Percentiles rank a stretch among this genome's conserved stretches.
phyloP scores from a whole-genome alignment of 2,888 invertebrate species.

The Drosophila maculinotata region DNA sequence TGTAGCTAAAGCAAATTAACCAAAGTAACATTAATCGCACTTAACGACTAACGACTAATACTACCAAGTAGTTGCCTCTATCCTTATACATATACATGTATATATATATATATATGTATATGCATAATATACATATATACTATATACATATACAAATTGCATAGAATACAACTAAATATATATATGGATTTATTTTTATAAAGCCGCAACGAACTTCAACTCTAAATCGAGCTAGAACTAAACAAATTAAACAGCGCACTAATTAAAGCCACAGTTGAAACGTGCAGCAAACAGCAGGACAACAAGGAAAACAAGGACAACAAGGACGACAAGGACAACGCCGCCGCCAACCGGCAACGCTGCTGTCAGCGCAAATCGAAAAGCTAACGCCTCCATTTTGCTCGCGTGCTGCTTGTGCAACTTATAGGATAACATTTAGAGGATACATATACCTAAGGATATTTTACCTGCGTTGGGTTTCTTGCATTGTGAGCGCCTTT shows the following conservation, averaged over 20 bases:
- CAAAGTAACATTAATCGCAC: slow-evolving; percentile 61
- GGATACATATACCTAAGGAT: slow-evolving; percentile 31
- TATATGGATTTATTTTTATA: slow-evolving; percentile 75
- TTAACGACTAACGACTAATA: slow-evolving; percentile 63
- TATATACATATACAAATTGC: slow-evolving; percentile 63
- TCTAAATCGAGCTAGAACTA: slow-evolving; percentile 47
- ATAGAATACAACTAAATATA: slow-evolving; percentile 62
- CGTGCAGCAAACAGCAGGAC: too few species aligned
- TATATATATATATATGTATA: slow-evolving; percentile 50
- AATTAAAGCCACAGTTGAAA: slow-evolving; percentile 50
- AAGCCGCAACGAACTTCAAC: slow-evolving; percentile 58
- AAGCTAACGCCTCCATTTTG: slow-evolving; percentile 21
- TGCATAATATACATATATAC: slow-evolving; percentile 36
- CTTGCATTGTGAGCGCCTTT: slow-evolving; percentile 65
- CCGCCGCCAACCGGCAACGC: too few species aligned
- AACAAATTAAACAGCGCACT: slow-evolving; percentile 46
- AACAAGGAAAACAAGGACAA: too few species aligned
- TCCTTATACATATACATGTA: slow-evolving; percentile 51
- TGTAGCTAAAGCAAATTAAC: slow-evolving; percentile 51
- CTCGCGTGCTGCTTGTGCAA: slow-evolving; percentile 61
- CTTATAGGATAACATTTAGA: slow-evolving; percentile 41
- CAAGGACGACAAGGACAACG: slow-evolving; percentile 24
- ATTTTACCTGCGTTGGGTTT: slow-evolving; percentile 66
- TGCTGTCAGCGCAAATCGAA: too few species aligned
- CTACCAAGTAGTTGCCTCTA: slow-evolving; percentile 79